These are phyloP conservation scores for Tenebrio molitor DNA, from an alignment of 1,140 invertebrate species.

Conservation along the genomic window DNA sequence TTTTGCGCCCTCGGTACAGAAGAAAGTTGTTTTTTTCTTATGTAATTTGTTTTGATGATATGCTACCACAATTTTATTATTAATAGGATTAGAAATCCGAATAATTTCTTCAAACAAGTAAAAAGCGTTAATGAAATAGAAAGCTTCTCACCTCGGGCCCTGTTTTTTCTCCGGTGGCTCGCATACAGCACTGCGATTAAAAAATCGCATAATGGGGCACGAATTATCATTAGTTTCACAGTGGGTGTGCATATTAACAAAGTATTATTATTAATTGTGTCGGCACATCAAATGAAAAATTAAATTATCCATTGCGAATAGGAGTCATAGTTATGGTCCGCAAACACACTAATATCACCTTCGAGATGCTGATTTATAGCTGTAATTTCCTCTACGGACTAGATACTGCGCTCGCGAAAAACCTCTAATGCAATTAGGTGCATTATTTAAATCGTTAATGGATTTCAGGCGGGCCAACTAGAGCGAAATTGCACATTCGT, in stretches of 20 bases:
- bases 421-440: constrained; percentile 1
- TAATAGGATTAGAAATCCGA: constrained; percentile 43
- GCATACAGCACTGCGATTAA: constrained; percentile 6
- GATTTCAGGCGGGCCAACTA: not conserved
- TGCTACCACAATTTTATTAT: constrained; percentile 43
- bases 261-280: constrained; percentile 11
- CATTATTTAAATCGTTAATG: constrained; percentile 3
- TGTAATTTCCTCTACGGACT: constrained; percentile 6
- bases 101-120: constrained; percentile 32
- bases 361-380: constrained; percentile 13
- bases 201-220: constrained; percentile 5
- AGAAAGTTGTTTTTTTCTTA: constrained; percentile 45
- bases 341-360: constrained; percentile 21
- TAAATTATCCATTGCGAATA: constrained; percentile 23
- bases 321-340: constrained; percentile 17
- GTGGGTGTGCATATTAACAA: constrained; percentile 38
- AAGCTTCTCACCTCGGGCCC: constrained; percentile 22
- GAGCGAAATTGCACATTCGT: constrained; percentile 3
- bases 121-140: constrained; percentile 45
- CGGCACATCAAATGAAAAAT: constrained; percentile 17
- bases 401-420: not conserved
- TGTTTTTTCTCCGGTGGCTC: not conserved
- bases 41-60: constrained; percentile 47
- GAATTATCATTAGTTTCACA: constrained; percentile 16
- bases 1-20: constrained; percentile 2